Conservation (phyloP, 2,113 vertebrate genomes). For the Microcebus ravelobensis region DNA sequence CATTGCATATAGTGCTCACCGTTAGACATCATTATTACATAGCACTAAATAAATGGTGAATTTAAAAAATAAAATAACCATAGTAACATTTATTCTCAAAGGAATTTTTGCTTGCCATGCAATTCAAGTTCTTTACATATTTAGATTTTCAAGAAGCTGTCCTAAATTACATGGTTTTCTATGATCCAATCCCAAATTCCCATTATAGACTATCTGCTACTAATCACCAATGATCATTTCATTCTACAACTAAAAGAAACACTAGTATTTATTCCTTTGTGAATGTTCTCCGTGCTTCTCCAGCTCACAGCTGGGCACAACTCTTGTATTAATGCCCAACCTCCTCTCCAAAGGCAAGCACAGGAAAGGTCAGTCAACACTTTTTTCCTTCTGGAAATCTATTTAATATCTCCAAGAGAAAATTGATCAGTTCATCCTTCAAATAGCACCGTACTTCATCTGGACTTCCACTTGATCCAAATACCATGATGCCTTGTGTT, state of each 20-base stretch:
- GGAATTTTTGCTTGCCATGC: neutral
- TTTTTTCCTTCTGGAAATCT: neutral
- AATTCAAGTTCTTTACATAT: neutral
- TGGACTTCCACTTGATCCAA: neutral
- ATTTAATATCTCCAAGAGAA: neutral
- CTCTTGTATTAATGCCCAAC: neutral
- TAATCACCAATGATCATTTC: neutral
- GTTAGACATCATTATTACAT: neutral
- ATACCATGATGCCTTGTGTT: neutral
- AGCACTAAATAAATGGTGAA: neutral
- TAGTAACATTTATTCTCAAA: neutral
- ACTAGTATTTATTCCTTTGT: neutral
- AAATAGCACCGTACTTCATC: neutral
- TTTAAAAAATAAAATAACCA: conserved; percentile 4
- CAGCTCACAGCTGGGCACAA: neutral
- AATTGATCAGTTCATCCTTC: neutral
- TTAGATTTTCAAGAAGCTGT: neutral
- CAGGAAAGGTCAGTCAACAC: neutral
- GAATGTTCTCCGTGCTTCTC: neutral
- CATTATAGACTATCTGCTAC: neutral
- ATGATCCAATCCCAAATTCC: neutral
- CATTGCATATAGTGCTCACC: neutral
- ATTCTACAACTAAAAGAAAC: neutral
- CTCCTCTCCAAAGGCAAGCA: neutral
- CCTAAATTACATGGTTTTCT: neutral